These are phyloP conservation scores for Catharus bicknelli DNA, from an alignment of 2,113 vertebrate genomes.

Conservation along the genomic window DNA sequence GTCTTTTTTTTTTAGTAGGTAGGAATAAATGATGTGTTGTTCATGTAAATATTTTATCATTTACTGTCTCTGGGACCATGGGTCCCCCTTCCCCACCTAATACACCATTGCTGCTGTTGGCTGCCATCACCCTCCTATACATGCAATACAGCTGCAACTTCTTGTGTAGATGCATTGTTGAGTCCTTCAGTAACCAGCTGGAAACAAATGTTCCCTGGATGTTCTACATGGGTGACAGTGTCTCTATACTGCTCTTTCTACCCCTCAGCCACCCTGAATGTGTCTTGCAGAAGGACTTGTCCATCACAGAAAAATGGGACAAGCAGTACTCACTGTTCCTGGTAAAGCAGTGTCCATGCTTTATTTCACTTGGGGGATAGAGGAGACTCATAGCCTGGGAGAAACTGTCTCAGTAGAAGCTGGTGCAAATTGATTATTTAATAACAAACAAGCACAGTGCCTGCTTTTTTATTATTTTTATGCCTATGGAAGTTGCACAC, in stretches of 20 bases:
- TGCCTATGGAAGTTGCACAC: neutral
- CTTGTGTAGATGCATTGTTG: neutral
- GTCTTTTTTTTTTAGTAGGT: neutral
- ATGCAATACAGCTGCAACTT: neutral
- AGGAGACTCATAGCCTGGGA: neutral
- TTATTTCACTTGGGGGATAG: neutral
- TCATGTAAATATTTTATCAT: neutral
- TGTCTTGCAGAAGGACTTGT: neutral
- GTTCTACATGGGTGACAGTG: neutral
- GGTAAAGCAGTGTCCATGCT: neutral
- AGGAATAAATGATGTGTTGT: neutral
- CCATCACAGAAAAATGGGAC: neutral
- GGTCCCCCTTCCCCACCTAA: neutral
- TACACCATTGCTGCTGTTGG: fast-evolving
- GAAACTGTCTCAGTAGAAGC: neutral
- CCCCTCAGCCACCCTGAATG: neutral
- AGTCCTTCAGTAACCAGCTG: neutral
- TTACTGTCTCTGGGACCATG: neutral
- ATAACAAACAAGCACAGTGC: neutral
- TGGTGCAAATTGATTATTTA: constrained; percentile 24
- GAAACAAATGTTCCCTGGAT: neutral
- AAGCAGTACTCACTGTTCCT: neutral
- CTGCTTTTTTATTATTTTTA: constrained; percentile 27
- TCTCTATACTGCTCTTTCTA: neutral
- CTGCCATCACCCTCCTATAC: neutral